phyloP scores from a whole-genome alignment of 2,797 vertebrate species.

The Sarcoramphus papa region DNA sequence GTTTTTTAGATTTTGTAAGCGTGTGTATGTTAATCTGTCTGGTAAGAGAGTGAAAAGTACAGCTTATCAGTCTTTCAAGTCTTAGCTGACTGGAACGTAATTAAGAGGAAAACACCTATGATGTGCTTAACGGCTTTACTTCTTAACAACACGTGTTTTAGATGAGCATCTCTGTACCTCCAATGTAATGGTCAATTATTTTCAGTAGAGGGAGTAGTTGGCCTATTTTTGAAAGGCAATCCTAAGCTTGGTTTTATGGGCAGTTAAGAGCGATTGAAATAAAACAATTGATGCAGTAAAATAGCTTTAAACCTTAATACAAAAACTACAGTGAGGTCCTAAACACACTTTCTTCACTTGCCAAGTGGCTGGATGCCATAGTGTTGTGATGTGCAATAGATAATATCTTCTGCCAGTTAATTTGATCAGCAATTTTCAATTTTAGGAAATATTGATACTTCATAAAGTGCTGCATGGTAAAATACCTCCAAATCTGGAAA shows the following conservation, averaged over 20 bases:
- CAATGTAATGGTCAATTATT: not conserved
- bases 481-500: not conserved
- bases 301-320: not conserved
- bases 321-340: not conserved
- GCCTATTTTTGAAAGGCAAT: not conserved
- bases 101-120: not conserved
- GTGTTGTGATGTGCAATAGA: not conserved
- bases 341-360: not conserved
- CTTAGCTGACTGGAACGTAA: not conserved
- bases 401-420: not conserved
- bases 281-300: constrained; percentile 30
- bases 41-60: not conserved
- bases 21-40: not conserved
- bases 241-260: not conserved
- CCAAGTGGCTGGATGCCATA: not conserved
- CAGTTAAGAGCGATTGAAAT: constrained; percentile 9
- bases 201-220: constrained; percentile 70
- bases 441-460: not conserved
- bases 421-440: not conserved
- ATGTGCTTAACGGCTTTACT: not conserved
- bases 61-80: not conserved
- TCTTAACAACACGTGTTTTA: fast-evolving
- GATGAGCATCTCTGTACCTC: not conserved
- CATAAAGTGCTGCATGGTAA: not conserved
- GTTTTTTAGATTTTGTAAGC: not conserved